Base-by-base conservation (phyloP, 2,888 invertebrate genomes). In the Brenthis hecate region DNA sequence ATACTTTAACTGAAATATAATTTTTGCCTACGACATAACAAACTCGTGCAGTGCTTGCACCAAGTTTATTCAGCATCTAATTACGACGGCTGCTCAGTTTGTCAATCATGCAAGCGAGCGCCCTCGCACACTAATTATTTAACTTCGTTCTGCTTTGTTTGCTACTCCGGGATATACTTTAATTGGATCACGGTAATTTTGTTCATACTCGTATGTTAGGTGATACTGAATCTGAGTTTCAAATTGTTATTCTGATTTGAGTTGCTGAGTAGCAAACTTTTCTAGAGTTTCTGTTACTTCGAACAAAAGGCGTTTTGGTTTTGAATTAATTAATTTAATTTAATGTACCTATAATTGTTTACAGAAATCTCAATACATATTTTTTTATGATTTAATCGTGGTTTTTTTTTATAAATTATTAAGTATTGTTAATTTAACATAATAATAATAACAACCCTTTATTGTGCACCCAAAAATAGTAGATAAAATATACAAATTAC, bases 61-160 rank as follows among this genome's bases (percentile, higher is more conserved):
- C 78, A 80, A 85, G 85, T 83, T 81, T 84, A 87, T 84, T 82
- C 86, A 81, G 82, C 78, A 88, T 85, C 85, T 88, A 88, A 89
- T 89, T 87, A 87, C 83, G 79, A 76, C 81, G 80, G 79, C 80
- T 85, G 85, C 85, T 85, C 66, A 28, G 86, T 86, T 85, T 86
- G 88, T 88, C 89, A 88, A 86, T 88, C 85, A 87, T 85, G 85
- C 85, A 81, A 75, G 79, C 75, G 72, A 67, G 76, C 75, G 75
- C 75, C 77, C 79, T 74, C 66, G 63, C 66, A 69, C 74, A 75
- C 79, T 84, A 82, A 84, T 83, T 82, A 83, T 83, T 82, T 83
- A 83, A 83, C 81, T 83, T 78, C 77, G 75, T 80, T 79, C 74
- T 75, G 77, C 79, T 77, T 79, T 79, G 79, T 78, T 65, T 66